Percentiles rank a stretch among this genome's conserved stretches.
Conservation (phyloP, 1,140 invertebrate genomes). For the Patella vulgata region DNA sequence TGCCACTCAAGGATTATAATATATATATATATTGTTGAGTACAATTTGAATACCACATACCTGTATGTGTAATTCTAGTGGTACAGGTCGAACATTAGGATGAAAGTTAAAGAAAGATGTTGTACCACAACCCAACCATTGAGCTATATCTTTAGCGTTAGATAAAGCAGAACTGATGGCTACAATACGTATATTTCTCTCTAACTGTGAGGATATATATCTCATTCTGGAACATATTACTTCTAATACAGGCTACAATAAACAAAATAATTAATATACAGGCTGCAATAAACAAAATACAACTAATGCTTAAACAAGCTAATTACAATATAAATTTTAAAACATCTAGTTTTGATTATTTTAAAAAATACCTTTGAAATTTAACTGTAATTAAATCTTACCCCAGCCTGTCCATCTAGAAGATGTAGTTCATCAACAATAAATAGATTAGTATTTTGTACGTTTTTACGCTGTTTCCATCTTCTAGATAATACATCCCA, state of each 20-base stretch:
- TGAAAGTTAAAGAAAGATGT: conserved; percentile 98
- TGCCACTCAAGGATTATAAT: not conserved
- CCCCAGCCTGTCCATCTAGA: conserved; percentile 71
- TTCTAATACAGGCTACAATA: conserved; percentile 84
- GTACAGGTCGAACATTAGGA: conserved; percentile 94
- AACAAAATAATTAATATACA: not conserved
- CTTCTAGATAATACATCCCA: conserved; percentile 98
- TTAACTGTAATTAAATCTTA: too few species aligned
- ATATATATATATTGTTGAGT: conserved; percentile 1
- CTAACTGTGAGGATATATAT: conserved; percentile 97
- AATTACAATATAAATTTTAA: not conserved
- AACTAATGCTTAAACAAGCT: not conserved
- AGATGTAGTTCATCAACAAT: conserved; percentile 98
- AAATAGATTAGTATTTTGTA: conserved; percentile 96
- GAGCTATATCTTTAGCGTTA: conserved; percentile 94
- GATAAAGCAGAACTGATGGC: conserved; percentile 93
- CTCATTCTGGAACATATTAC: conserved; percentile 97
- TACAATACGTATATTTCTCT: conserved; percentile 91
- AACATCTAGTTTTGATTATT: too few species aligned
- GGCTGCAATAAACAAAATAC: conserved; percentile 70
- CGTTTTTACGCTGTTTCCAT: conserved; percentile 99
- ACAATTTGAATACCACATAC: too few species aligned
- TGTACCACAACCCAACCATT: conserved; percentile 95
- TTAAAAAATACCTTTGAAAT: too few species aligned
- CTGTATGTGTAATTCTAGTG: conserved; percentile 94